phyloP scores from a whole-genome alignment of 2,888 invertebrate genomes.

The Lepidocyrtinus sp. region DNA sequence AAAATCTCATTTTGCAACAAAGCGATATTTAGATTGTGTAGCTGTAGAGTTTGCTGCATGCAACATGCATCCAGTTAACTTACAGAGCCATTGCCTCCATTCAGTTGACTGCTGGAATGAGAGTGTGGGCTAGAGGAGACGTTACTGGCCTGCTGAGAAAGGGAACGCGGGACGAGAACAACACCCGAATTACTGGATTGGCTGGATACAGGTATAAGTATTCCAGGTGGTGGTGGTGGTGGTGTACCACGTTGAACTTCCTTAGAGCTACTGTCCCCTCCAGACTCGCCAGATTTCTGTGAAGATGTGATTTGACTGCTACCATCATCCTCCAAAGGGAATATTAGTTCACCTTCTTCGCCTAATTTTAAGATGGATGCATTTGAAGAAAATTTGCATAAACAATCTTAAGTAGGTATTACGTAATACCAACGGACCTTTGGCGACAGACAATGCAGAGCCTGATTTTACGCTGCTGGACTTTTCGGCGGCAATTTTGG shows the following conservation, averaged over 20 bases:
- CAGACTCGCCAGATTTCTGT: no score
- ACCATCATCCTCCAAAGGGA: conserved; percentile 44
- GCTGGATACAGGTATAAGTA: conserved; percentile 42
- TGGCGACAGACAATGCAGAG: conserved; percentile 35
- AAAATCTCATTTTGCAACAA: neutral
- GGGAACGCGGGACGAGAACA: conserved; percentile 30
- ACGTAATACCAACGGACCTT: no score
- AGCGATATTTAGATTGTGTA: neutral
- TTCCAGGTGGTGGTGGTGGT: conserved; percentile 41
- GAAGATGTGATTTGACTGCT: no score
- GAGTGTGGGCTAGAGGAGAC: conserved; percentile 47
- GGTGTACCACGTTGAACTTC: conserved; percentile 39
- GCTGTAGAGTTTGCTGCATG: neutral
- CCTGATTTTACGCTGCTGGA: conserved; percentile 27
- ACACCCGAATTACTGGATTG: conserved; percentile 35
- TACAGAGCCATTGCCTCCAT: conserved; percentile 40
- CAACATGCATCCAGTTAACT: neutral
- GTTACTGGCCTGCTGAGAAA: conserved; percentile 25
- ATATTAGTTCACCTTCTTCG: conserved; percentile 46
- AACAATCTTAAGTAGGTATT: no score
- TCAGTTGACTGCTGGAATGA: conserved; percentile 46
- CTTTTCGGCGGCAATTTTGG: conserved; percentile 47
- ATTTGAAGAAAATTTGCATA: no score
- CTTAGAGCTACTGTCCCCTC: conserved; percentile 4
- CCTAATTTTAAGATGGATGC: no score